Evolutionary conservation across 2,888 invertebrate genomes (phyloP).

Genomic region (Cryptosula pallasiana): DNA sequence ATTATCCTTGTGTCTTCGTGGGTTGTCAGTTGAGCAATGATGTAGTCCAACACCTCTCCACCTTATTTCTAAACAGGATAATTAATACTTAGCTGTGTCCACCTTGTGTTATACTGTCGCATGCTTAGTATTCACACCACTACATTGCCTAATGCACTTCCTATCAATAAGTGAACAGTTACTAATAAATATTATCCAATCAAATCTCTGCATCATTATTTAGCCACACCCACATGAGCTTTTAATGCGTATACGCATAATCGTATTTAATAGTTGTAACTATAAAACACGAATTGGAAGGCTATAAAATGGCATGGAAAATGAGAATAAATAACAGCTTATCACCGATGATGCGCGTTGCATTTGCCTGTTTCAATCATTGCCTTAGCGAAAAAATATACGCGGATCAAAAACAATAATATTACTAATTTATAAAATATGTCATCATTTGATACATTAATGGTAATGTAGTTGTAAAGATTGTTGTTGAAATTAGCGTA

Average conservation of each 20-base stretch:
- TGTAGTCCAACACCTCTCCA: not conserved
- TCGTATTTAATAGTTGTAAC: not conserved
- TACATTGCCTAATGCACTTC: not conserved
- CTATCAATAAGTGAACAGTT: not conserved
- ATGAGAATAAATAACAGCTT: not conserved
- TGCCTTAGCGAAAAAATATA: too few relatives aligned
- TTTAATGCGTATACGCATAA: too few relatives aligned
- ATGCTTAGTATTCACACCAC: not conserved
- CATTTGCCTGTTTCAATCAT: not conserved
- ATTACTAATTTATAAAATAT: too few relatives aligned
- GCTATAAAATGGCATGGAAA: not conserved
- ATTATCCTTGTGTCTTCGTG: not conserved
- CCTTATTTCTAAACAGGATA: not conserved
- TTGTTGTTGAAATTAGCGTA: not conserved
- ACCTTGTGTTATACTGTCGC: not conserved
- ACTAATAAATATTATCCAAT: not conserved
- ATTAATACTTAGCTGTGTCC: not conserved
- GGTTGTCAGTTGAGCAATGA: not conserved
- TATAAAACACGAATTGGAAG: not conserved
- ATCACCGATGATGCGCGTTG: not conserved
- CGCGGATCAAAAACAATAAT: too few relatives aligned
- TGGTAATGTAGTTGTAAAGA: not conserved
- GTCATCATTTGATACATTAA: too few relatives aligned
- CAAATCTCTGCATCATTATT: not conserved
- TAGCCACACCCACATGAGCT: not conserved